Evolutionary conservation across 1,140 invertebrate species (phyloP).

Genomic region (Nilaparvata lugens): DNA sequence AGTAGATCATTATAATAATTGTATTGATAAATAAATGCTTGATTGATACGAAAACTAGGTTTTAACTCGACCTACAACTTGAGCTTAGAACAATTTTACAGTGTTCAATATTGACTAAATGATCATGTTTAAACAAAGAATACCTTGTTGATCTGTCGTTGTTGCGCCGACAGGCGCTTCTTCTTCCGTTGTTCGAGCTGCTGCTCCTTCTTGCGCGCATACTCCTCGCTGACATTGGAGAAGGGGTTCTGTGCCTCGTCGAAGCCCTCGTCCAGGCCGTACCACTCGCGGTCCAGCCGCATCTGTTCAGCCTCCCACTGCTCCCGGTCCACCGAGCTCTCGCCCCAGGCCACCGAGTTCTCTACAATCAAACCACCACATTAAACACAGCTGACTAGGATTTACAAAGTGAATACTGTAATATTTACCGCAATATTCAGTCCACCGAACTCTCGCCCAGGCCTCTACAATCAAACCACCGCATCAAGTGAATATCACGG

Average conservation of each 20-base stretch:
- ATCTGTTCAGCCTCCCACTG: conserved; percentile 91
- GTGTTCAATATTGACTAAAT: not conserved
- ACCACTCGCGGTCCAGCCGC: conserved; percentile 92
- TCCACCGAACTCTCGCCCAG: too few species aligned
- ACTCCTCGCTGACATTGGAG: conserved; percentile 78
- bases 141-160: conserved; percentile 84
- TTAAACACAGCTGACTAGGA: too few species aligned
- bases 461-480: too few species aligned
- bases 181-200: conserved; percentile 83
- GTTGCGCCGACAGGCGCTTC: conserved; percentile 86
- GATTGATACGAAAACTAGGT: too few species aligned
- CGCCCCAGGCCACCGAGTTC: conserved; percentile 41
- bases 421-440: too few species aligned
- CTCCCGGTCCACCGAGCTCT: conserved; percentile 54
- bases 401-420: too few species aligned
- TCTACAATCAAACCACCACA: conserved; percentile 27
- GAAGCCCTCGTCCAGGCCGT: conserved; percentile 86
- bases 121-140: too few species aligned
- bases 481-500: too few species aligned
- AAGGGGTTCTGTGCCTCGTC: conserved; percentile 93
- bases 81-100: not conserved
- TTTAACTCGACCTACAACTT: not conserved
- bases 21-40: too few species aligned
- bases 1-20: not conserved
- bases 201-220: conserved; percentile 83